Conservation (phyloP, 2,113 vertebrate species). For the Chroicocephalus ridibundus region DNA sequence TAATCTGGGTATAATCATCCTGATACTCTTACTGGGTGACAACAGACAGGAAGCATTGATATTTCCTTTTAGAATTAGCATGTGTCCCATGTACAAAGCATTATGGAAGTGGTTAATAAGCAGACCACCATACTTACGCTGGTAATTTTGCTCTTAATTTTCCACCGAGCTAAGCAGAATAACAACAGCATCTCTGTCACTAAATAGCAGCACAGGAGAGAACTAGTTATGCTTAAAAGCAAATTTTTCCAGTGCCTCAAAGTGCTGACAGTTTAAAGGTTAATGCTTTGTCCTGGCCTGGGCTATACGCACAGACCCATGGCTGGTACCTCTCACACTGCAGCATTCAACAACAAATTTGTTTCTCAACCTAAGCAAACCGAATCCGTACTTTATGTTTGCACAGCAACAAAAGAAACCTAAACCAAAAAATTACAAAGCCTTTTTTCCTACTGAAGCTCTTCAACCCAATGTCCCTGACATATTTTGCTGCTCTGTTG, state of each 20-base stretch:
- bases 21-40: not conserved
- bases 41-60: not conserved
- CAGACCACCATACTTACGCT: not conserved
- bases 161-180: not conserved
- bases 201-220: not conserved
- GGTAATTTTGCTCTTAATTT: not conserved
- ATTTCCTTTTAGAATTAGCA: not conserved
- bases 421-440: rapidly evolving
- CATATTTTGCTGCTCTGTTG: not conserved
- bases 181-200: not conserved
- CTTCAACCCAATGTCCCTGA: not conserved
- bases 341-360: not conserved
- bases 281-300: not conserved
- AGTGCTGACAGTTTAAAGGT: not conserved
- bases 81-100: not conserved
- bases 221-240: not conserved
- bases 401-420: not conserved
- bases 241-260: not conserved
- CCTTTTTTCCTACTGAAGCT: not conserved
- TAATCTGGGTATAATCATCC: not conserved
- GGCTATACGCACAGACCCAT: not conserved
- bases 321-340: not conserved
- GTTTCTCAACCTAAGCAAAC: not conserved
- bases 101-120: not conserved
- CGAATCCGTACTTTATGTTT: not conserved